Base-by-base conservation (phyloP, 2,888 invertebrate species). In the Pammene aurita region DNA sequence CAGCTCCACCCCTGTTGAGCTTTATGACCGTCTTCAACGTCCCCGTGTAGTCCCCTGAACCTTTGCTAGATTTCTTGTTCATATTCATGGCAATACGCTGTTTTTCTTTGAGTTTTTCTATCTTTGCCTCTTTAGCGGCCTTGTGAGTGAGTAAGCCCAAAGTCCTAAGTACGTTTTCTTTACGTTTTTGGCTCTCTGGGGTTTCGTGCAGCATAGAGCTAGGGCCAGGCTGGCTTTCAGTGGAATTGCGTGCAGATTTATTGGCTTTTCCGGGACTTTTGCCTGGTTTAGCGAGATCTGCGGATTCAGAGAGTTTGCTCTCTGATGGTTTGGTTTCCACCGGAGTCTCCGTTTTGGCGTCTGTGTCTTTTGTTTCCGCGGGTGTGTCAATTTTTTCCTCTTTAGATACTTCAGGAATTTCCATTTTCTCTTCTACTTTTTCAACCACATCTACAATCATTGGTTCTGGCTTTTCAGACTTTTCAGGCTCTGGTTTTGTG, bases 21-120 rank as follows among this genome's bases (percentile, higher is more conserved):
- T 97, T 96, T 77, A 97, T 97, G 77, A 97, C 95, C 76, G 97
- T 96, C 83, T 97, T 97, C 73, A 97, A 84, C 0, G 96, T 97
- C 48, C 97, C 97, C 2, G 96, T 96, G 79, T 96, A 96, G 76
- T 94, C 94, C 16, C 90, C 88, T 5, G 88, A 80, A 35, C 86
- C 85, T 0, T 85, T 74, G 64, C 83, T 86, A 46, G 76, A 81
- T 67, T 87, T 87, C 71, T 84, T 88, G 0, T 79, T 79, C 55
- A 82, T 77, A 61, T 79, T 80, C 73, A 85, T 85, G 57, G 74
- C 64, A 46, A 92, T 87, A 0, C 91, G 81, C 57, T 91, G 87
- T 66, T 91, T 94, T 62, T 94, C 92, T 71, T 93, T 93, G 16
- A 92, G 82, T 67, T 93, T 93, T 68, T 93, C 94, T 54, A 93